Percentiles rank a stretch among this genome's conserved stretches.
Evolutionary conservation across 2,113 vertebrate genomes (phyloP).

Genomic region (Phylloscopus trochiloides): DNA sequence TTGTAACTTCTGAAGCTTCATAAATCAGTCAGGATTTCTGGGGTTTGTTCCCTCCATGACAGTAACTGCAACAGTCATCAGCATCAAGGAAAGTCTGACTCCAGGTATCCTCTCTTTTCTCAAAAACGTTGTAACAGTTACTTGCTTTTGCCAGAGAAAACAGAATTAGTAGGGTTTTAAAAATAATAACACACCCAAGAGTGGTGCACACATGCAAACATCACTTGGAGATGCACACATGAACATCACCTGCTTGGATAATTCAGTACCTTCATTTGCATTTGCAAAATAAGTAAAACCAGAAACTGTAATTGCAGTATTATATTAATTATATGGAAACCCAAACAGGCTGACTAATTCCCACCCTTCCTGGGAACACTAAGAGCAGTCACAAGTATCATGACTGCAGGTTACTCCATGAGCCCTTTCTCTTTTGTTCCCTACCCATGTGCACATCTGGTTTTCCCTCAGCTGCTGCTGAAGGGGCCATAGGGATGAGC

Average conservation of each 20-base stretch:
- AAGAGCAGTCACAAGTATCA: background rate
- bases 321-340: constrained; percentile 66
- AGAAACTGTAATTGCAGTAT: constrained; percentile 45
- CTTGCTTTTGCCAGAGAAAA: background rate
- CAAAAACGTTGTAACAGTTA: background rate
- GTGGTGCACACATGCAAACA: background rate
- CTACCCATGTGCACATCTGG: background rate
- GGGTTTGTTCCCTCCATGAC: background rate
- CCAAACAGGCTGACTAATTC: constrained; percentile 60
- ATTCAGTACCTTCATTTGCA: background rate
- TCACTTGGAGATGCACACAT: background rate
- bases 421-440: constrained; percentile 33
- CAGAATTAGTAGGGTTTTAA: background rate
- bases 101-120: background rate
- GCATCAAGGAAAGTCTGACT: background rate
- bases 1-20: background rate
- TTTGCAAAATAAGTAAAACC: constrained; percentile 41
- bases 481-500: background rate
- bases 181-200: background rate
- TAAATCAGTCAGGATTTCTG: background rate
- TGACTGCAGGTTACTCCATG: background rate
- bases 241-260: constrained; percentile 15
- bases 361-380: constrained; percentile 42
- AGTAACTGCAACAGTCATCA: background rate
- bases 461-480: background rate